A percentile compares a stretch with the other conserved stretches of the same genome.
Evolutionary conservation across 2,113 vertebrate genomes (phyloP).

Genomic region (Otocyon megalotis): DNA sequence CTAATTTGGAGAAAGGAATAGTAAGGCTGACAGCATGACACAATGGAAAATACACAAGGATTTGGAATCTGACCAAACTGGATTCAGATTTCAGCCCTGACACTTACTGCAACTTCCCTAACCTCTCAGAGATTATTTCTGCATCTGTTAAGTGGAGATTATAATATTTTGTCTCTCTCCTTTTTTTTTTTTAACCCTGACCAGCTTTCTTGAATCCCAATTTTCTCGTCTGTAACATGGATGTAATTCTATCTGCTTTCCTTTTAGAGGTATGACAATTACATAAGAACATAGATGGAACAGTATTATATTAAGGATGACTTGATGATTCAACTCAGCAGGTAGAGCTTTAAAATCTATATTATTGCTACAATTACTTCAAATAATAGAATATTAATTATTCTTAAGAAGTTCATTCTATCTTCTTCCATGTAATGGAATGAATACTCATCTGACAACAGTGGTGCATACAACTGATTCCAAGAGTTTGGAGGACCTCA

Average conservation of each 20-base stretch:
- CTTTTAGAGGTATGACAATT: constrained; percentile 12
- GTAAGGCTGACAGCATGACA: not conserved
- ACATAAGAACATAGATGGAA: not conserved
- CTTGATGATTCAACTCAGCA: constrained; percentile 10
- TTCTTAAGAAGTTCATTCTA: not conserved
- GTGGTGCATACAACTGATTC: not conserved
- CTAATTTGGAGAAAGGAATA: not conserved
- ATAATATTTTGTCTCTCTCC: not conserved
- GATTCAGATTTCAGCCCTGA: not conserved
- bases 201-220: constrained; percentile 15
- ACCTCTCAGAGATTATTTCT: not conserved
- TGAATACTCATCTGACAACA: not conserved
- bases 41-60: constrained; percentile 37
- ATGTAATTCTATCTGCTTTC: not conserved
- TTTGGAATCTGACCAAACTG: constrained; percentile 44
- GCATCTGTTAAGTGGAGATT: not conserved
- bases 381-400: not conserved
- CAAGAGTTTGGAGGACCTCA: not conserved
- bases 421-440: constrained; percentile 8
- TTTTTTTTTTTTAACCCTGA: not conserved
- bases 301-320: not conserved
- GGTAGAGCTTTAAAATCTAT: not conserved
- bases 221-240: constrained; percentile 13
- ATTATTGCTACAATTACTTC: not conserved
- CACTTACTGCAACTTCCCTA: not conserved